phyloP scores from a whole-genome alignment of 2,888 invertebrate species.

The Oscheius sp. region DNA sequence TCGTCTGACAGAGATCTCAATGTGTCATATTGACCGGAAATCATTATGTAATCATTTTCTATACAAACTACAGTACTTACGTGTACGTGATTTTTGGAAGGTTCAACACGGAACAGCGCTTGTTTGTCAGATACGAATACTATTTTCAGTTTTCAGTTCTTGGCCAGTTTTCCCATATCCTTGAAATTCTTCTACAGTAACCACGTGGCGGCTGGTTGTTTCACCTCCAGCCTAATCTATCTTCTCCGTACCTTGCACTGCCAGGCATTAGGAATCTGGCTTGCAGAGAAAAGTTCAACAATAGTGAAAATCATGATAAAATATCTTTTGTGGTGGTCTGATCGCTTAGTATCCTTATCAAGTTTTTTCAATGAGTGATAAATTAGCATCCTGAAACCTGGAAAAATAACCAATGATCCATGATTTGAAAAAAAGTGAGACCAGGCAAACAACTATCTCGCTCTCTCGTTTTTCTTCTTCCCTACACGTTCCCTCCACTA shows the following conservation, averaged over 20 bases:
- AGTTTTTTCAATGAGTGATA: neutral
- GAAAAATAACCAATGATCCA: neutral
- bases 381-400: neutral
- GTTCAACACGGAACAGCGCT: too few species aligned
- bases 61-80: neutral
- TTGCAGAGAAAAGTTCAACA: slow-evolving; percentile 3
- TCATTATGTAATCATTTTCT: neutral
- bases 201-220: slow-evolving; percentile 7
- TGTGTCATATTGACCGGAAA: neutral
- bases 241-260: slow-evolving; percentile 29
- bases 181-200: slow-evolving; percentile 17
- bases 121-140: neutral
- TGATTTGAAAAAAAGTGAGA: neutral
- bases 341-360: neutral
- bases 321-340: slow-evolving; percentile 12
- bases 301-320: slow-evolving; percentile 24
- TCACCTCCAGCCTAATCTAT: slow-evolving; percentile 7
- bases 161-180: neutral
- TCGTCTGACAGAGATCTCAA: slow-evolving; percentile 7
- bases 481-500: neutral
- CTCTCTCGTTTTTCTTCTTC: too few species aligned
- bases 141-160: neutral
- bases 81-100: too few species aligned
- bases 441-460: too few species aligned
- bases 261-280: neutral